Evolutionary conservation across 2,888 invertebrate species (phyloP), one percentile per base, ranked within the genome.

Genomic region (Caenorhabditis sp.): DNA sequence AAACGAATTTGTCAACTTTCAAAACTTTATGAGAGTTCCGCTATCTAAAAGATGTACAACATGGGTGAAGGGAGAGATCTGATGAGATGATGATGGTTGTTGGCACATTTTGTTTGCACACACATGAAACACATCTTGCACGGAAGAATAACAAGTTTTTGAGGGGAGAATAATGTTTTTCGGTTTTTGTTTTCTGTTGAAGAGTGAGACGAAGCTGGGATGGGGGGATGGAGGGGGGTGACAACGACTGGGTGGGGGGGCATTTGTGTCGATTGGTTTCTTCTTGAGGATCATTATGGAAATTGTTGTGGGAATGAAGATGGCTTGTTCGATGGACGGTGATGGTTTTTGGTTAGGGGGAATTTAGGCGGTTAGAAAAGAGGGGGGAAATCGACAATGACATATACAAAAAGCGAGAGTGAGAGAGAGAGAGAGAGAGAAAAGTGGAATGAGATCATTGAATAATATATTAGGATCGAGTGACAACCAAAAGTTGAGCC

Each of bases 21-120:
- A 81, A 81, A 81, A 75, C 73, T 81, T 81, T 81, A 81, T 81
- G 75, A 58, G 58, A 72, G 73, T 81, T 81, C 75, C 81, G 81
- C 70, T 70, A 81, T 75, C 81, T 82, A 82, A 81, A 75, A 81
- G 75, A 76, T 81, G 81, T 66, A 63, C 70, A 81, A 70, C 66
- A 82, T 75, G 61, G 47, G 59, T 54, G 22, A 56, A 35, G 47
- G 14, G 54, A 44, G 54, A 56, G 69, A 69, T 54, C 41, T 28
- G 70, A 35, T 47, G 19, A 38, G 38, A 47, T 26, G 47, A 47
- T 58, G 70, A 44, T 70, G 66, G 44, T 22, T 59, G 19, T 69
- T 66, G 68, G 58, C 66, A 68, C 66, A 51, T 51, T 58, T 56
- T 51, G 19, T 44, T 24, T 31, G 64, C 56, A 63, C 59, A 64